Evolutionary conservation across 2,797 vertebrate genomes (phyloP).

Genomic region (Acanthis flammea): DNA sequence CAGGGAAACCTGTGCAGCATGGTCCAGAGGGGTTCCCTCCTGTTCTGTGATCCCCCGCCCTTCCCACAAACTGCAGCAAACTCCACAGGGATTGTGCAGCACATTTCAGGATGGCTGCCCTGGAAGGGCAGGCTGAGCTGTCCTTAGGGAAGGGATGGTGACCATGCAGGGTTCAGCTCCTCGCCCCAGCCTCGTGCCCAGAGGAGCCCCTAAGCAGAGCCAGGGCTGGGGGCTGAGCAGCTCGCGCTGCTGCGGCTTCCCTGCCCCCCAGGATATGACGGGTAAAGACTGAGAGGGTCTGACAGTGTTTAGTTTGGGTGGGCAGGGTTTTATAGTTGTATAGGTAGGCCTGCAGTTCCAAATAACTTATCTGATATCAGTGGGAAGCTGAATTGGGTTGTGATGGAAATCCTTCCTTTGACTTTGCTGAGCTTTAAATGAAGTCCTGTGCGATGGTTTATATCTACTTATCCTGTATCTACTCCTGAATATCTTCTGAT

Average conservation of each 20-base stretch:
- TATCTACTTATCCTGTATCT: not conserved
- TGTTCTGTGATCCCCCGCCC: rapidly evolving
- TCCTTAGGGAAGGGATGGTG: not conserved
- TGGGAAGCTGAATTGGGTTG: not conserved
- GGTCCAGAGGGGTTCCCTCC: rapidly evolving
- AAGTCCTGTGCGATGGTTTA: not conserved
- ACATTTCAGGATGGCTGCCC: not conserved
- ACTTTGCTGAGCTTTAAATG: not conserved
- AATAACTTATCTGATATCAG: not conserved
- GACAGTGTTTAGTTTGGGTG: not conserved
- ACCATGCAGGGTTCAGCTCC: not conserved
- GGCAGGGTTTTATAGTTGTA: not conserved
- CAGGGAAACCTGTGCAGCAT: not conserved
- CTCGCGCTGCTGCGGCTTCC: rapidly evolving
- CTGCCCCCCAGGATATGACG: not conserved
- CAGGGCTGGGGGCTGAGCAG: not conserved
- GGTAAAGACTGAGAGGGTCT: not conserved
- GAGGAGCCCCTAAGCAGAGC: not conserved
- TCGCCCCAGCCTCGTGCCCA: rapidly evolving
- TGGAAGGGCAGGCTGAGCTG: not conserved
- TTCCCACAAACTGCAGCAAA: not conserved
- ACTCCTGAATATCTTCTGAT: not conserved
- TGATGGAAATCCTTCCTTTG: not conserved
- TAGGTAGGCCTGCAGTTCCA: not conserved
- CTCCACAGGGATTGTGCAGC: not conserved